These are phyloP conservation scores for Hoplodrina ambigua DNA, from an alignment of 2,888 invertebrate species.

Conservation along the genomic window DNA sequence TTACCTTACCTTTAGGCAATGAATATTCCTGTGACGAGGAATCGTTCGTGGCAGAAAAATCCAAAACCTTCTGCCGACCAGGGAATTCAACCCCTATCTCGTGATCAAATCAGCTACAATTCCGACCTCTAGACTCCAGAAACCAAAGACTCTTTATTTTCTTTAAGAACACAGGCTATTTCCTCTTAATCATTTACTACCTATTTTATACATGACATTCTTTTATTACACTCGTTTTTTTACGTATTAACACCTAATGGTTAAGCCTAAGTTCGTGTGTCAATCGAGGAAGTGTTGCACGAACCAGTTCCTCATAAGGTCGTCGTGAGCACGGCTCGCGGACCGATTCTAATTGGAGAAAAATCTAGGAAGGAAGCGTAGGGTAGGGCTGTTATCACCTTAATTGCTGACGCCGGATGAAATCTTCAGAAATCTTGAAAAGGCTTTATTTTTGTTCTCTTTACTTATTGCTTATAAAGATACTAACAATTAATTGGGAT, in stretches of 20 bases:
- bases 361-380: conserved; percentile 43
- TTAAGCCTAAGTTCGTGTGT: conserved; percentile 35
- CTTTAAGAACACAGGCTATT: background rate
- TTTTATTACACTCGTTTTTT: conserved; percentile 16
- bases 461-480: too few species aligned
- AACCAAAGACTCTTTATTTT: background rate
- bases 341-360: conserved; percentile 38
- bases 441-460: too few species aligned
- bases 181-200: background rate
- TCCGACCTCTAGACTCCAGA: background rate
- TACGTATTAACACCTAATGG: conserved; percentile 38
- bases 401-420: too few species aligned
- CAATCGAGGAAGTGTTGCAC: conserved; percentile 40
- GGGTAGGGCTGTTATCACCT: too few species aligned
- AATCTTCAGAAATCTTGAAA: too few species aligned
- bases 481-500: too few species aligned
- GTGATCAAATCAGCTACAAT: background rate
- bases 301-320: conserved; percentile 46
- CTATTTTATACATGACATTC: too few species aligned
- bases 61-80: too few species aligned
- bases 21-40: too few species aligned
- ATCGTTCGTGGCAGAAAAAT: too few species aligned
- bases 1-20: too few species aligned
- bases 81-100: background rate
- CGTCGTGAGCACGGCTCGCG: conserved; percentile 40